Conservation (phyloP, 2,888 invertebrate species). For the Carcina quercana region DNA sequence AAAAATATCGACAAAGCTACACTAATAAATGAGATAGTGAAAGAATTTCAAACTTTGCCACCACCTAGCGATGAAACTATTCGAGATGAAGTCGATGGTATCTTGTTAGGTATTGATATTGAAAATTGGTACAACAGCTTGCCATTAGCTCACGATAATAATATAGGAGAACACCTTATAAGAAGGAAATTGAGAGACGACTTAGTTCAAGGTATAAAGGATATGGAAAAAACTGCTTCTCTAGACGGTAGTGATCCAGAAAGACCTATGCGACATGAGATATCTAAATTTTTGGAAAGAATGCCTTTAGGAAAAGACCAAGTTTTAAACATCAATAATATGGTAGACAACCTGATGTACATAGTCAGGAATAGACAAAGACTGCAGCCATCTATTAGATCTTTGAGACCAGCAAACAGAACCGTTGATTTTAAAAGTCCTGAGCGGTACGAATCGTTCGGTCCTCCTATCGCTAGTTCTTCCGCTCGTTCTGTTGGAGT, state of each 20-base stretch:
- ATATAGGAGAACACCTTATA: slow-evolving; percentile 21
- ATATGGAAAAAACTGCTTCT: slow-evolving; percentile 25
- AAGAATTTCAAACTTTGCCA: slow-evolving; percentile 37
- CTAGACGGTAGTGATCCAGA: slow-evolving; percentile 19
- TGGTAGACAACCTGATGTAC: slow-evolving; percentile 38
- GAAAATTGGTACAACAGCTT: slow-evolving; percentile 46
- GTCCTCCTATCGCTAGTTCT: too few species aligned
- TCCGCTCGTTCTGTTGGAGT: too few species aligned
- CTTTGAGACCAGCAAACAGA: too few species aligned
- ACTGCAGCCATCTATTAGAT: too few species aligned
- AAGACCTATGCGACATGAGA: slow-evolving; percentile 26
- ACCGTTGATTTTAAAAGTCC: too few species aligned
- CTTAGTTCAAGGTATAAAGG: slow-evolving; percentile 36
- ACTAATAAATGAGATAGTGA: slow-evolving; percentile 32
- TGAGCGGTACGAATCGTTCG: too few species aligned
- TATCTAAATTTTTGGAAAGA: slow-evolving; percentile 29
- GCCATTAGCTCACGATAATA: slow-evolving; percentile 25
- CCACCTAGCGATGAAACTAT: slow-evolving; percentile 35
- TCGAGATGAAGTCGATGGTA: slow-evolving; percentile 41
- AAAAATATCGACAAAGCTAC: slow-evolving; percentile 23
- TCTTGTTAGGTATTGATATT: slow-evolving; percentile 40
- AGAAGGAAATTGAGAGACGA: slow-evolving; percentile 29
- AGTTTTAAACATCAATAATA: slow-evolving; percentile 26
- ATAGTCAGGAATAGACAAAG: slow-evolving; percentile 33
- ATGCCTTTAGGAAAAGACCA: slow-evolving; percentile 25